Base-by-base conservation (phyloP, 2,113 vertebrate species). In the Pseudolaguvia tuberculata region DNA sequence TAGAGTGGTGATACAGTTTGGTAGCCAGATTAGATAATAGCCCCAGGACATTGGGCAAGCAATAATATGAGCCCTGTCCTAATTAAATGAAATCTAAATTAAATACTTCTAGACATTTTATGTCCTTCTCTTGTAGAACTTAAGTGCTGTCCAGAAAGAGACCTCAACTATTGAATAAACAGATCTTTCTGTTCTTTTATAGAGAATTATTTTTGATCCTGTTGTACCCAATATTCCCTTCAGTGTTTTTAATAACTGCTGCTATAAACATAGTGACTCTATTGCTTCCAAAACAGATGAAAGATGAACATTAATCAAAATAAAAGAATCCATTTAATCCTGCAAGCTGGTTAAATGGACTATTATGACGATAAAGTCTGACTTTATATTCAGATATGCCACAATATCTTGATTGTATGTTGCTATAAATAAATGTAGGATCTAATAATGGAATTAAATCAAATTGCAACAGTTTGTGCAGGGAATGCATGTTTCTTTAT, bases 371-470 rank as follows among this genome's bases (percentile, higher is more conserved):
- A 69, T 69, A 69, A 69, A 31, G 50, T 69, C 66, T 69, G 25
- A 69, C 66, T 69, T 69, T 20, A 69, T 35, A 69, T 69, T 69
- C 66, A 69, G 48, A 31, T 69, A 69, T 69, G 66, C 66, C 27
- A 21, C 48, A 69, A 69, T 69, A 21, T 69, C 50, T 3, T 69
- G 66, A 69, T 69, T 69, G 66, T n/a, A 35, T 69, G 35, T 35
- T 53, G 3, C 27, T 35, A 15, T 69, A 35, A 69, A 69, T 69
- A 35, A 69, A 31, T 35, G 48, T n/a, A 69, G 31, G 27, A n/a
- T 35, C 27, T 50, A 35, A 35, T 69, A 52, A 69, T 53, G 50
- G 12, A 27, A 69, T 69, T 52, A 53, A 3, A 31, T 35, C 66
- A n/a, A 6, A 51, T n/a, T n/a, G 23, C 18, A 53, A 13, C 13